phyloP scores from a whole-genome alignment of 2,113 vertebrate genomes.

The Gallinago jamesoni region DNA sequence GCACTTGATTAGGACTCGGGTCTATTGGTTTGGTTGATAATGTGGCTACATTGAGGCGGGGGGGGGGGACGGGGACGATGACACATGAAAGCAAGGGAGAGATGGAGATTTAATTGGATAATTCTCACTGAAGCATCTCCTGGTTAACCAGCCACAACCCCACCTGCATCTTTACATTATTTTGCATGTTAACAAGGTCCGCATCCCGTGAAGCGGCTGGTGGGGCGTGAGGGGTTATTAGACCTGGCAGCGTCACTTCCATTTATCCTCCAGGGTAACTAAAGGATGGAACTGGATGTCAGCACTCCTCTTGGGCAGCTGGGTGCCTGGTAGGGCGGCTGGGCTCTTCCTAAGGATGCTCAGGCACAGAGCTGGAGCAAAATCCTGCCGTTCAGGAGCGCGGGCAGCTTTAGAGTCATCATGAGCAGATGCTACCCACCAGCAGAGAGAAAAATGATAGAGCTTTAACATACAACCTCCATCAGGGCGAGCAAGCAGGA shows the following conservation, averaged over 20 bases:
- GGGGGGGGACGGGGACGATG: neutral
- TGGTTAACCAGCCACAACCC: slow-evolving; percentile 65
- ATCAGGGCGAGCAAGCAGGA: neutral
- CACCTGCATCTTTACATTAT: slow-evolving; percentile 65
- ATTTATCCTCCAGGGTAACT: neutral
- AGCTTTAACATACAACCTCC: neutral
- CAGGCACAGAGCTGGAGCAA: neutral
- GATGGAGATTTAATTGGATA: slow-evolving; percentile 62
- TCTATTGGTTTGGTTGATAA: slow-evolving; percentile 39
- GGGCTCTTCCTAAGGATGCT: neutral
- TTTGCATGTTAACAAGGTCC: slow-evolving; percentile 68
- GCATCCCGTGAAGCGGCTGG: neutral
- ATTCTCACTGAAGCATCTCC: slow-evolving; percentile 67
- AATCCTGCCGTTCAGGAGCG: neutral
- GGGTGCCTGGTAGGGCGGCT: accelerated
- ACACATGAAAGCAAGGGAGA: neutral
- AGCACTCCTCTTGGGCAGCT: neutral
- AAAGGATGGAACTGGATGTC: neutral
- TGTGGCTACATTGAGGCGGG: neutral
- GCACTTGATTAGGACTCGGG: neutral
- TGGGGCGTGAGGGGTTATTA: slow-evolving; percentile 18
- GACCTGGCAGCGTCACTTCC: neutral
- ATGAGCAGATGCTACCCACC: neutral
- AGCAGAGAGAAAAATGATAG: neutral
- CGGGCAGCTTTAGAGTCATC: neutral